Evolutionary conservation across 2,113 vertebrate genomes (phyloP).

Genomic region (Hemicordylus capensis): DNA sequence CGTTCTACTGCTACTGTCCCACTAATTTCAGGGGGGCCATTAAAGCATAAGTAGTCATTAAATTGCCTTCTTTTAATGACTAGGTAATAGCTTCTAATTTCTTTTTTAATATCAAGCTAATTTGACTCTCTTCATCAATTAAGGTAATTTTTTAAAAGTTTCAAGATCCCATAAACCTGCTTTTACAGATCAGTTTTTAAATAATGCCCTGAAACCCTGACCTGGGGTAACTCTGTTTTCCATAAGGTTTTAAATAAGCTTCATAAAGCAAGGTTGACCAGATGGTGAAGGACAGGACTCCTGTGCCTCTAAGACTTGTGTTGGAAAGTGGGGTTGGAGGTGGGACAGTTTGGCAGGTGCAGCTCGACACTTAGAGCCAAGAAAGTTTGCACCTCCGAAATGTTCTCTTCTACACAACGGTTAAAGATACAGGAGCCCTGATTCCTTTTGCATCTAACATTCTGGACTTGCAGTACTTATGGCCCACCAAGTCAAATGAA

Average conservation of each 20-base stretch:
- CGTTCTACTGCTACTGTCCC: neutral
- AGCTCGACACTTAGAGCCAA: neutral
- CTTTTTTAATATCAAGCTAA: constrained; percentile 16
- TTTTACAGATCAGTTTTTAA: constrained; percentile 56
- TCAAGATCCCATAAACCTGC: constrained; percentile 66
- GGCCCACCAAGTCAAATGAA: neutral
- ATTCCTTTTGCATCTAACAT: neutral
- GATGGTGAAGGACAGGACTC: neutral
- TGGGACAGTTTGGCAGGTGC: no score
- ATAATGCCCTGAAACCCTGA: fast-evolving
- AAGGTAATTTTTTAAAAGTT: constrained; percentile 45
- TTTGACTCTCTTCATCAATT: constrained; percentile 9
- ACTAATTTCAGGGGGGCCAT: constrained; percentile 16
- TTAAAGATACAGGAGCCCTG: fast-evolving
- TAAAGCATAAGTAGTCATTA: constrained; percentile 16
- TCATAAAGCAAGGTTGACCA: neutral
- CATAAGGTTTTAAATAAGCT: neutral
- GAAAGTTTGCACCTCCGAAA: neutral
- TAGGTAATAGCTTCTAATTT: constrained; percentile 16
- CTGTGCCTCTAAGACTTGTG: neutral
- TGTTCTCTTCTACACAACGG: neutral
- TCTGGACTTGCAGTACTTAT: neutral
- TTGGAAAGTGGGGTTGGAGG: neutral
- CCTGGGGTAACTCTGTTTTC: neutral
- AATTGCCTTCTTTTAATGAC: constrained; percentile 15